Evolutionary conservation across 2,797 vertebrate genomes (phyloP).

Genomic region (Limnodromus scolopaceus): DNA sequence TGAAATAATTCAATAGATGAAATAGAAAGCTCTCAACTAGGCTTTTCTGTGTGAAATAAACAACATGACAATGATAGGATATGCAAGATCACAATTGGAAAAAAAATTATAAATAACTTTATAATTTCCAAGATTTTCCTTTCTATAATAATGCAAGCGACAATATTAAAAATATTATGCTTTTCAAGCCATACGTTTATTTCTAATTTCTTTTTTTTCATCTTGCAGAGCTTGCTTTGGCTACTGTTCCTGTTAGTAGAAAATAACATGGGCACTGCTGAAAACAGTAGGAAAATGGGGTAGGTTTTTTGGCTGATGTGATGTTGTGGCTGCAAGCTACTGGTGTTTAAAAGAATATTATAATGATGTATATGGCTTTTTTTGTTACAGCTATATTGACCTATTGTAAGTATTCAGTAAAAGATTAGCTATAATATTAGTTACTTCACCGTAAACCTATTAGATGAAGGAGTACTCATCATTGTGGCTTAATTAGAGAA

Average conservation of each 20-base stretch:
- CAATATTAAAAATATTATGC: neutral
- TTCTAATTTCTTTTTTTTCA: neutral
- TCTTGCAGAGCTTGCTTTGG: conserved; percentile 51
- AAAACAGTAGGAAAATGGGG: conserved; percentile 42
- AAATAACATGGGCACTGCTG: conserved; percentile 36
- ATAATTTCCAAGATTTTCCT: neutral
- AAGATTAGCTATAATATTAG: conserved; percentile 40
- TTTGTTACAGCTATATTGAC: conserved; percentile 19
- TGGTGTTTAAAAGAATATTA: conserved; percentile 34
- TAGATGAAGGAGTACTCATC: conserved; percentile 38
- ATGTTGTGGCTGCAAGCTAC: conserved; percentile 21
- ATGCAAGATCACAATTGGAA: neutral
- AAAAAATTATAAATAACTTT: neutral
- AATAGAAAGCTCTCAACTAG: neutral
- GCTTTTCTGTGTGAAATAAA: conserved; percentile 57
- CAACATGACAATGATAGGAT: neutral
- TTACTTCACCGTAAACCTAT: conserved; percentile 32
- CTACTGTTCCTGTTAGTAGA: conserved; percentile 48
- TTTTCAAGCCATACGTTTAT: conserved; percentile 2
- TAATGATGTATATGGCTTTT: neutral
- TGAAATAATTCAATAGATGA: neutral
- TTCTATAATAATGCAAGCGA: conserved; percentile 28
- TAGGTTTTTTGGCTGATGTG: neutral
- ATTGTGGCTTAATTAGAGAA: conserved; percentile 63
- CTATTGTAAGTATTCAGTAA: conserved; percentile 30